Percentiles rank a stretch among this genome's conserved stretches.
Conservation (phyloP, 2,113 vertebrate species). For the Campylomormyrus tamandua region DNA sequence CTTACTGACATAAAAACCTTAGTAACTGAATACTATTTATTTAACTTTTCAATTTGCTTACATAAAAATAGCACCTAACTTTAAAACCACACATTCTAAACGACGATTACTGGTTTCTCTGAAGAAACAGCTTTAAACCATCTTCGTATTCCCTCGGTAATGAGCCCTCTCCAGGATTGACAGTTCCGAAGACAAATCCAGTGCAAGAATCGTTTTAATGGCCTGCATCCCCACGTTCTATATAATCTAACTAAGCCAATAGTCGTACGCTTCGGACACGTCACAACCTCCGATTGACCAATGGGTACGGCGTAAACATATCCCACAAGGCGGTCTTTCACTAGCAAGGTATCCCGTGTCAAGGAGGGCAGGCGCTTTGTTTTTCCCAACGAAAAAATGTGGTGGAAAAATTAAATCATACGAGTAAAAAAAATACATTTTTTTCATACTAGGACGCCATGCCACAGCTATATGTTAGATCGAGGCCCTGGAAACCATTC, state of each 20-base stretch:
- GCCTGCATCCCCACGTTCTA: neutral
- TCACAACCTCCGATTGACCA: conserved; percentile 24
- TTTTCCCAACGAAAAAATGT: conserved; percentile 46
- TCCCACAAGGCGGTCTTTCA: conserved; percentile 35
- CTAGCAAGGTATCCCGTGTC: conserved; percentile 38
- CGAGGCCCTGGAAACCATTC: neutral
- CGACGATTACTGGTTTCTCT: neutral
- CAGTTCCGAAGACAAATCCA: conserved; percentile 1
- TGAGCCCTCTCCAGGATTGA: neutral
- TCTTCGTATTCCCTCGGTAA: neutral
- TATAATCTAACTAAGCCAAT: neutral
- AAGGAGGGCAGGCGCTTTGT: conserved; percentile 53
- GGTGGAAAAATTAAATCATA: conserved; percentile 1
- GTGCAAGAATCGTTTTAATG: neutral
- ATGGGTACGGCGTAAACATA: conserved; percentile 39
- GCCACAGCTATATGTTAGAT: neutral
- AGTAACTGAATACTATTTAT: neutral
- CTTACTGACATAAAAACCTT: neutral
- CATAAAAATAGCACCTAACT: neutral
- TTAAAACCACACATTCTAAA: neutral
- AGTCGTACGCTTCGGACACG: neutral
- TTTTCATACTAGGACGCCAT: neutral
- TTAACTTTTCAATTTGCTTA: neutral
- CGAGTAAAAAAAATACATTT: neutral
- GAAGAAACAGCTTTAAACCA: neutral